phyloP scores from a whole-genome alignment of 2,888 invertebrate species.

The Scrobipalpa atriplicella region DNA sequence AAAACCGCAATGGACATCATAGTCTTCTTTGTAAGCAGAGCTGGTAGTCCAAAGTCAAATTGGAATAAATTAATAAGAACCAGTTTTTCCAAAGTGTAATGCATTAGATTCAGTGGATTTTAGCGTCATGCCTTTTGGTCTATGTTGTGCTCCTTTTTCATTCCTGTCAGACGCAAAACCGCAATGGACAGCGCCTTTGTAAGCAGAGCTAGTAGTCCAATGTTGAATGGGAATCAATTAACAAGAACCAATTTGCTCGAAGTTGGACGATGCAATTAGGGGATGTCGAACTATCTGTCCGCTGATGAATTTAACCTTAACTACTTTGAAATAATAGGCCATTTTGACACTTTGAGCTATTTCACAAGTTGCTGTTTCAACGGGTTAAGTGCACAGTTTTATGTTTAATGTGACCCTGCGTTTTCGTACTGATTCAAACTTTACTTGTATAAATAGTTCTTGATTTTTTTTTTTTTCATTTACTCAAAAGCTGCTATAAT shows the following conservation, averaged over 20 bases:
- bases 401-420: background rate
- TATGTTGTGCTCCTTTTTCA: too few relatives aligned
- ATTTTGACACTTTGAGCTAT: background rate
- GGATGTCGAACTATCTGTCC: constrained; percentile 37
- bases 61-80: too few relatives aligned
- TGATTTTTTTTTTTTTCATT: too few relatives aligned
- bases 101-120: too few relatives aligned
- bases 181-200: background rate
- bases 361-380: background rate
- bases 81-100: too few relatives aligned
- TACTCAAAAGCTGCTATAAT: too few relatives aligned
- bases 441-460: too few relatives aligned
- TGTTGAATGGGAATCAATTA: constrained; percentile 70
- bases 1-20: background rate
- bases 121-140: too few relatives aligned
- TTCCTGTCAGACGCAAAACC: background rate
- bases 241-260: constrained; percentile 67
- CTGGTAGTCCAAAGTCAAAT: too few relatives aligned
- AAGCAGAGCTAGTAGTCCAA: constrained; percentile 32
- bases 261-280: constrained; percentile 70
- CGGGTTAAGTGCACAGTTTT: background rate
- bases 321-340: constrained; percentile 6
- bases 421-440: background rate
- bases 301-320: constrained; percentile 8
- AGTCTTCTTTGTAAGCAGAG: background rate